These are phyloP conservation scores for Indicator indicator DNA, from an alignment of 2,113 vertebrate genomes.

Conservation along the genomic window DNA sequence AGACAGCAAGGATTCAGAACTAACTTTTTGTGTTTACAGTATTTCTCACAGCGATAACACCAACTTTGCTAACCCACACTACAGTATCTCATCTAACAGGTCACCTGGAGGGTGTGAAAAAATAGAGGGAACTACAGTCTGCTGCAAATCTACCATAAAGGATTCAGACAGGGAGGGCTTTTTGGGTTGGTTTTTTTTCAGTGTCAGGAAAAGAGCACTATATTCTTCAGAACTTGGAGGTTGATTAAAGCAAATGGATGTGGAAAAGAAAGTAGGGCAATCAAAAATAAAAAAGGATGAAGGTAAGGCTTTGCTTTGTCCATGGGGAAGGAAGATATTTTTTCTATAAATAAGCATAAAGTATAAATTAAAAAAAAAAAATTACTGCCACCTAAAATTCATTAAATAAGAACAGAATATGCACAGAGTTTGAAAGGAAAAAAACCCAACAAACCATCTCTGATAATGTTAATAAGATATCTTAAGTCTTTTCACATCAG, in stretches of 20 bases:
- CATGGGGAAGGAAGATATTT: background rate
- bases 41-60: background rate
- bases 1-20: background rate
- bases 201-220: background rate
- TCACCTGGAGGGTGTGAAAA: background rate
- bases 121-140: background rate
- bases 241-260: background rate
- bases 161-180: background rate
- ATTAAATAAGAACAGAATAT: background rate
- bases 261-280: slow-evolving; percentile 14
- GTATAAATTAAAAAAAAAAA: background rate
- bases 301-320: background rate
- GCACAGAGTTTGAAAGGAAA: background rate
- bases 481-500: background rate
- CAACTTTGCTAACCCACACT: background rate
- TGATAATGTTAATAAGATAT: background rate
- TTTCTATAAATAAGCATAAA: background rate
- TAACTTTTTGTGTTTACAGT: background rate
- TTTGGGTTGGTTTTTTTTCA: background rate
- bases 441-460: background rate
- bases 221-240: background rate
- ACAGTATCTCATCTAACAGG: background rate
- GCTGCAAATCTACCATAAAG: background rate
- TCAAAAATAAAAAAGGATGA: slow-evolving; percentile 21
- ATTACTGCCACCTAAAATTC: background rate